Conservation (phyloP, 2,888 invertebrate species). For the Erpobdella octoculata region DNA sequence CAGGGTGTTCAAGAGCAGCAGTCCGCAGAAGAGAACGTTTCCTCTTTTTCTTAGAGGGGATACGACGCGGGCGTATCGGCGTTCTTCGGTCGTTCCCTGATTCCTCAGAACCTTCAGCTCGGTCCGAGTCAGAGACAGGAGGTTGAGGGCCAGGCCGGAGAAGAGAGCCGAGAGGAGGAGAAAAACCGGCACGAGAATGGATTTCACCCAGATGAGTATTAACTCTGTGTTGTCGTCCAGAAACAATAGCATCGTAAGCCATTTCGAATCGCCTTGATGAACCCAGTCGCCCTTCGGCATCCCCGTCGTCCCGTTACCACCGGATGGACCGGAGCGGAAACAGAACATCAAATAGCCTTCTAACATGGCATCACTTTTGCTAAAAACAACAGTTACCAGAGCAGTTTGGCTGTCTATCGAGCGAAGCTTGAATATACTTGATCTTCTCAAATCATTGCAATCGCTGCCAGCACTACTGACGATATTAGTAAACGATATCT, state of each 20-base stretch:
- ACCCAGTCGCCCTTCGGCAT: conserved; percentile 6
- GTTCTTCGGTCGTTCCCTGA: conserved; percentile 68
- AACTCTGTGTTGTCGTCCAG: conserved; percentile 27
- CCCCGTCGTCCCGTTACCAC: neutral
- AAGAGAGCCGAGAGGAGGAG: conserved; percentile 85
- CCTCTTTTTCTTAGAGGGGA: conserved; percentile 86
- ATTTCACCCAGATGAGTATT: conserved; percentile 48
- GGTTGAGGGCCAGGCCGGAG: conserved; percentile 84
- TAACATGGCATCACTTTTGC: conserved; percentile 2
- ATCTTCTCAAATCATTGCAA: conserved; percentile 25
- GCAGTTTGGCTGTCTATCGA: conserved; percentile 18
- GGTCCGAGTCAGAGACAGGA: conserved; percentile 90
- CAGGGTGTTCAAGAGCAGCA: conserved; percentile 73
- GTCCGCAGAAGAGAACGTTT: conserved; percentile 74
- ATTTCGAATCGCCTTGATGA: conserved; percentile 28
- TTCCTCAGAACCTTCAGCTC: conserved; percentile 87
- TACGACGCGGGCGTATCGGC: conserved; percentile 72
- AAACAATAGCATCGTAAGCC: conserved; percentile 9
- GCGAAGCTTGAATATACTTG: neutral
- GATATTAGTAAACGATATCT: conserved; percentile 25
- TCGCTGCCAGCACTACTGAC: neutral
- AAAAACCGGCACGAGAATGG: conserved; percentile 55
- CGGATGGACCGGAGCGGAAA: neutral
- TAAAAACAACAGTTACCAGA: conserved; percentile 15
- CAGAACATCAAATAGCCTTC: conserved; percentile 27